Percentiles rank a stretch among this genome's conserved stretches.
phyloP scores from a whole-genome alignment of 2,797 vertebrate genomes.

The Limosa lapponica region DNA sequence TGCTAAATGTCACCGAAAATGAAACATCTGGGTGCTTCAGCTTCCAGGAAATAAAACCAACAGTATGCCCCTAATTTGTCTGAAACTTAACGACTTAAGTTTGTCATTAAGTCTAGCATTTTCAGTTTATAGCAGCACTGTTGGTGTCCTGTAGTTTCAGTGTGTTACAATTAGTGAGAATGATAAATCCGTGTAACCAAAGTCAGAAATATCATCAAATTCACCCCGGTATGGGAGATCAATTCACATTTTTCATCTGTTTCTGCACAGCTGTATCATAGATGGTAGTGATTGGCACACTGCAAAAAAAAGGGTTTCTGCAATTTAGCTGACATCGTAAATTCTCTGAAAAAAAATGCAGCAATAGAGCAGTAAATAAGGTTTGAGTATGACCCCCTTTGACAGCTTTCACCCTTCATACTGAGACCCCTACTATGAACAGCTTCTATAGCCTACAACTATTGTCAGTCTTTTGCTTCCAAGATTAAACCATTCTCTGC shows the following conservation, averaged over 20 bases:
- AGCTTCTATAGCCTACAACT: not conserved
- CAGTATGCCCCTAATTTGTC: not conserved
- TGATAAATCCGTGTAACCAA: not conserved
- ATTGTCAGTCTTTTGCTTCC: not conserved
- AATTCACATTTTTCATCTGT: not conserved
- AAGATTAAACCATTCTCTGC: not conserved
- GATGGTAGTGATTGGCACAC: fast-evolving
- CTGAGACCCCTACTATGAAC: not conserved
- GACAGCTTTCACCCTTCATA: not conserved
- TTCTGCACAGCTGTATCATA: not conserved
- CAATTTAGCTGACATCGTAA: not conserved
- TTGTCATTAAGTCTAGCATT: not conserved
- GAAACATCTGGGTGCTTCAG: not conserved
- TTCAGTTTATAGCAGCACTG: not conserved
- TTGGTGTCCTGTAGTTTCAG: not conserved
- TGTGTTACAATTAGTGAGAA: not conserved
- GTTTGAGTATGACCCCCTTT: not conserved
- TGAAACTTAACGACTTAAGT: not conserved
- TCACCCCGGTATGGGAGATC: not conserved
- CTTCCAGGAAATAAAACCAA: constrained; percentile 20
- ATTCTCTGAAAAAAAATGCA: not conserved
- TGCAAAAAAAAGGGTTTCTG: not conserved
- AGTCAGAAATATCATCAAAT: not conserved
- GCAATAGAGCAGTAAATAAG: not conserved
- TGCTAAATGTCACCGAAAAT: constrained; percentile 11